Conservation (phyloP, 2,888 invertebrate species). For the Pocota personata region DNA sequence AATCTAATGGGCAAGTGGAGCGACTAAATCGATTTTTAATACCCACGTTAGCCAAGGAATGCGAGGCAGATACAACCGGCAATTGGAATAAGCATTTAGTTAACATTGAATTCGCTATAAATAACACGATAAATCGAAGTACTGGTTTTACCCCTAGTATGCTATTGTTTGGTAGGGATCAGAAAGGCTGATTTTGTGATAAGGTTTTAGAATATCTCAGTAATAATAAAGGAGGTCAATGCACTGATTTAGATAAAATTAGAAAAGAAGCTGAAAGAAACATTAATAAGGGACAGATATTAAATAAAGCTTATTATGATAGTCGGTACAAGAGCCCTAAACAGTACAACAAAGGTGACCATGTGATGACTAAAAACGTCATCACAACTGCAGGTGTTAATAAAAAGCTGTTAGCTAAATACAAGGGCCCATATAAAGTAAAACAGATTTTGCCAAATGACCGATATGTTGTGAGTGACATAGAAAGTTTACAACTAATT, state of each 20-base stretch:
- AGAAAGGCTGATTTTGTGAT: slow-evolving; percentile 37
- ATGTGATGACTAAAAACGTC: slow-evolving; percentile 75
- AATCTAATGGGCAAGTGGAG: slow-evolving; percentile 51
- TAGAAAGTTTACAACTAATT: too few relatives aligned
- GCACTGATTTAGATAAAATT: slow-evolving; percentile 17
- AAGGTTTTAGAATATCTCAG: slow-evolving; percentile 40
- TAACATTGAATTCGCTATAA: slow-evolving; percentile 75
- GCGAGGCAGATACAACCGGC: neutral
- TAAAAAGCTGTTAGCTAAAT: slow-evolving; percentile 76
- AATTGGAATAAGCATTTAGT: slow-evolving; percentile 48
- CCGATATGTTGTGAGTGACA: too few relatives aligned
- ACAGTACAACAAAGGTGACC: slow-evolving; percentile 65
- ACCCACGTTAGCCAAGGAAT: slow-evolving; percentile 49
- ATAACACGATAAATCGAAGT: slow-evolving; percentile 75
- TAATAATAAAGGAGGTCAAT: slow-evolving; percentile 18
- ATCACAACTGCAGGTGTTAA: slow-evolving; percentile 48
- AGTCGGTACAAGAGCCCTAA: slow-evolving; percentile 44
- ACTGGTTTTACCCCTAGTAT: slow-evolving; percentile 17
- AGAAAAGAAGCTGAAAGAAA: slow-evolving; percentile 41
- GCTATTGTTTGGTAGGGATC: slow-evolving; percentile 34
- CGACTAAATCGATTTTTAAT: slow-evolving; percentile 8
- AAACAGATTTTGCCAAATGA: too few relatives aligned
- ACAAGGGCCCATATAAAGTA: slow-evolving; percentile 65
- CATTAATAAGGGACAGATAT: slow-evolving; percentile 54
- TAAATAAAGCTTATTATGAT: slow-evolving; percentile 51